Percentiles rank a stretch among this genome's conserved stretches.
These are phyloP conservation scores for Oxytorus armatus DNA, from an alignment of 2,888 invertebrate species.

Conservation along the genomic window DNA sequence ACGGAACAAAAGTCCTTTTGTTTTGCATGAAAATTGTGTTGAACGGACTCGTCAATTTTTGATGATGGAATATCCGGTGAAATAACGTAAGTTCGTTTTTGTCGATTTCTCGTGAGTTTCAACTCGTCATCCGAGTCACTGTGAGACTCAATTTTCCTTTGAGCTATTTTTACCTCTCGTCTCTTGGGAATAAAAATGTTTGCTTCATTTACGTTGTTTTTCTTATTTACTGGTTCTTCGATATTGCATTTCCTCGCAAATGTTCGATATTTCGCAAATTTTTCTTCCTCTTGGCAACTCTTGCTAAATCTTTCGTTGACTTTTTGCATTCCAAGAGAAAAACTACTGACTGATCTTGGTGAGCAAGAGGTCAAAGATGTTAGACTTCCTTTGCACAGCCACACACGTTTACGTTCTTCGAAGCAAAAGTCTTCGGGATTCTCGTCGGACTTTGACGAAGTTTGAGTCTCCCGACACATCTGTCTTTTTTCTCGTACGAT, in stretches of 20 bases:
- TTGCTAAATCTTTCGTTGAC: not conserved
- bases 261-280: constrained; percentile 3
- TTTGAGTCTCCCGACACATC: constrained; percentile 28
- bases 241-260: constrained; percentile 1
- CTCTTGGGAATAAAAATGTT: not conserved
- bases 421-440: not conserved
- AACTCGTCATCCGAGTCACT: constrained; percentile 2
- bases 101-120: constrained; percentile 9
- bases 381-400: not conserved
- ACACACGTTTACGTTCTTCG: not conserved
- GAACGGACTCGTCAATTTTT: constrained; percentile 10
- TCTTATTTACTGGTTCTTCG: not conserved
- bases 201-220: not conserved
- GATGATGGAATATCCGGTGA: not conserved
- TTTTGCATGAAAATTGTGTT: constrained; percentile 6
- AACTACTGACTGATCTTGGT: constrained; percentile 8
- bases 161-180: not conserved
- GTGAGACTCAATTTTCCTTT: not conserved
- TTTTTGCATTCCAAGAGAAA: not conserved
- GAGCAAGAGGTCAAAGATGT: constrained; percentile 41
- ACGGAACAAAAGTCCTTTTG: constrained; percentile 3
- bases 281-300: not conserved
- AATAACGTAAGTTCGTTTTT: constrained; percentile 46
- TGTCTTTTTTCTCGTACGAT: not conserved
- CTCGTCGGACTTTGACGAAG: constrained; percentile 5